Base-by-base conservation (phyloP, 2,888 invertebrate species). In the Tetranychus truncatus region DNA sequence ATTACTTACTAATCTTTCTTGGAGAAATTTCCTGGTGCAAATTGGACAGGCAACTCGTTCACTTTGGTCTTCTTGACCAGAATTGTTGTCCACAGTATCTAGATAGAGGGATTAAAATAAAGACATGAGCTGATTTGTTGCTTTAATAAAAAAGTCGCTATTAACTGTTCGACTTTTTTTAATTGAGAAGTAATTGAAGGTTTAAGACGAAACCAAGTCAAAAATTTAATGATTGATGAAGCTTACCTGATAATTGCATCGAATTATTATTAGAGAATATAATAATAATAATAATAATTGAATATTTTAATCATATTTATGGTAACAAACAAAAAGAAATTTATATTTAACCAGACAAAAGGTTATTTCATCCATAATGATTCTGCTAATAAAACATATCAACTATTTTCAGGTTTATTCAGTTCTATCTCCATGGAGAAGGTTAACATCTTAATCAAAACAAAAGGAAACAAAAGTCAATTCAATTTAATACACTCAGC, bases 1-100 rank as follows among this genome's bases (percentile, higher is more conserved):
- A 34, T 34, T 72, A 72, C 72, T 72, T 34, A 72, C 72, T 44
- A 72, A 45, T 72, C 72, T 20, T n/a, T 72, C 72, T 11, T 11
- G 44, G 3, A 45, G 18, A 46, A 72, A 72, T 72, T 72, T 72
- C 20, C 72, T 44, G 11, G 18, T 20, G 9, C 72, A 72, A 34
- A 72, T 44, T 11, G 44, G 18, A 45, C 72, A 72, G 4, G 72
- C 45, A n/a, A 72, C 72, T 20, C 9, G 34, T 72, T 69, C 69
- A 24, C 69, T 69, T 20, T 18, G 69, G 20, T 18, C 66, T 20
- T 66, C 66, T 66, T 11, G 34, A 34, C 34, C 34, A 34, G 5
- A 34, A 34, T 34, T 34, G 34, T 34, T 34, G 3, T 34, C 34
- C 34, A 5, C 34, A 34, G 34, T 34, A 34, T 34, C 34, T 34